A percentile compares a stretch with the other conserved stretches of the same genome.
Evolutionary conservation across 2,797 vertebrate species (phyloP).

Genomic region (Syngnathus rostellatus): DNA sequence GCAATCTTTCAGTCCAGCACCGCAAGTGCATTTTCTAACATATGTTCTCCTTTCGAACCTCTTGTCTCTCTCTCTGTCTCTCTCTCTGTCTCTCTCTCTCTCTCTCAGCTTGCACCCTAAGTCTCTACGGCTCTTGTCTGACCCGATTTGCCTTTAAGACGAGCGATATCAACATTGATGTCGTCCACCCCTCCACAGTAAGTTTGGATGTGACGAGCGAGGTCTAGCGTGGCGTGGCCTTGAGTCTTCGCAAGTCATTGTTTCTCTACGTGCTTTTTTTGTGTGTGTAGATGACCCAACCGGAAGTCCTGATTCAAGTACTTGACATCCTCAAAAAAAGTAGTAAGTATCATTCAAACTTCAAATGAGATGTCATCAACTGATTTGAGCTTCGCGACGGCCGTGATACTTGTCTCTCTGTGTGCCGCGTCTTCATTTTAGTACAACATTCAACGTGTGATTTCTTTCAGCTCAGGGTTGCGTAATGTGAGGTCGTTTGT

Average conservation of each 20-base stretch:
- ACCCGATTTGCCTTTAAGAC: conserved; percentile 92
- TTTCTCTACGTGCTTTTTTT: neutral
- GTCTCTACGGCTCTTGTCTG: conserved; percentile 91
- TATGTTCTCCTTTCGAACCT: neutral
- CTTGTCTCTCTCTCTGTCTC: too few relatives aligned
- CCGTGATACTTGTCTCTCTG: too few relatives aligned
- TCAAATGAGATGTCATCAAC: neutral
- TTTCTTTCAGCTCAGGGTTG: neutral
- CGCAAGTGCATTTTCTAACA: neutral
- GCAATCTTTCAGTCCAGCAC: too few relatives aligned
- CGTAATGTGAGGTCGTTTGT: neutral
- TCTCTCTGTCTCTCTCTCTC: too few relatives aligned
- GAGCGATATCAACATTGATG: conserved; percentile 93
- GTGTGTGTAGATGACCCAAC: conserved; percentile 84
- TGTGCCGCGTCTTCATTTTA: too few relatives aligned
- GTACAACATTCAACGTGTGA: too few relatives aligned
- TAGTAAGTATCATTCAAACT: conserved; percentile 63
- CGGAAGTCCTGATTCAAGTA: conserved; percentile 92
- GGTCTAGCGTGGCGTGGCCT: too few relatives aligned
- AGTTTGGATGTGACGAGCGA: conserved; percentile 38
- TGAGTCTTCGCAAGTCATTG: too few relatives aligned
- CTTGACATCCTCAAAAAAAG: conserved; percentile 91
- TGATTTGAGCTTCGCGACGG: too few relatives aligned
- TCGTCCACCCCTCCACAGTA: conserved; percentile 83
- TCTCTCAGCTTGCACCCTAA: conserved; percentile 79